Evolutionary conservation across 1,140 invertebrate species (phyloP), one percentile per base, ranked within the genome.

Genomic region (Radopholus similis): DNA sequence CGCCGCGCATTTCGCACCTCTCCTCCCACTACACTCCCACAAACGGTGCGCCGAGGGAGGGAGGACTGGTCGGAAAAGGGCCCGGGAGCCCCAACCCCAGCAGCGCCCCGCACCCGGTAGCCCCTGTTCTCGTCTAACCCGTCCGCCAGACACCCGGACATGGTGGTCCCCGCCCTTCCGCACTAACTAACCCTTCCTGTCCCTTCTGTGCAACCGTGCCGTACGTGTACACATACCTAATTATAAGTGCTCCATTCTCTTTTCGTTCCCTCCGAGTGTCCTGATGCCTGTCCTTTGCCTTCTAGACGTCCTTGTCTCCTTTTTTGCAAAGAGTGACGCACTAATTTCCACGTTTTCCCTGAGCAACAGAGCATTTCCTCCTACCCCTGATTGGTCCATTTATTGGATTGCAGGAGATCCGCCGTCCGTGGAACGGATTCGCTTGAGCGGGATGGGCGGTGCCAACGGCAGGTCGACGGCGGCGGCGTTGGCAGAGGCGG

Each of bases 361-460:
- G n/a, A n/a, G n/a, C n/a, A n/a, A n/a, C n/a, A n/a, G n/a, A n/a
- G n/a, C n/a, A n/a, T n/a, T n/a, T n/a, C n/a, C n/a, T n/a, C n/a
- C n/a, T n/a, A n/a, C n/a, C n/a, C n/a, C n/a, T n/a, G n/a, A n/a
- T n/a, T n/a, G n/a, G n/a, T n/a, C n/a, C n/a, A 62, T 2, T 42
- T 42, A 18, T 42, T 42, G 38, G 18, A 40, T 1, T 11, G 18
- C n/a, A 13, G 11, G 38, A 18, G 38, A 18, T n/a, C 1, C 11
- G 18, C 1, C 18, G 18, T 42, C 18, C 38, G 38, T 13, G 38
- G 18, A 42, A 42, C 18, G 11, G 11, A 42, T 13, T 42, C 18
- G n/a, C 11, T 54, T 49, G 53, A 63, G 5, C 47, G 32, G 59
- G 15, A 62, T 26, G 32, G n/a, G 59, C 59, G 26, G 56, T 23